phyloP scores from a whole-genome alignment of 1,140 invertebrate species.

The Amphibalanus amphitrite region DNA sequence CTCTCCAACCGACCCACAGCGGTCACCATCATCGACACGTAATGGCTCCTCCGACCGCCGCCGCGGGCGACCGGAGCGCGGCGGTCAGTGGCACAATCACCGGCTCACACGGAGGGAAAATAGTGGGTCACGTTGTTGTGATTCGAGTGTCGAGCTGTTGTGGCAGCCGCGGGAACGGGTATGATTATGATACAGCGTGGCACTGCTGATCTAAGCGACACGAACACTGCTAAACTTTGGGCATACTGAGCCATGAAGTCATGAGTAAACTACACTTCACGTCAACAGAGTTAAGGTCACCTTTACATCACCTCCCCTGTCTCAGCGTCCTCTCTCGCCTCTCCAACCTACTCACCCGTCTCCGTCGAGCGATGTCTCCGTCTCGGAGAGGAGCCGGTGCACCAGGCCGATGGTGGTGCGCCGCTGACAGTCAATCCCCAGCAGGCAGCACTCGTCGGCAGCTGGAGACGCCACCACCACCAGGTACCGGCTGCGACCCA shows the following conservation, averaged over 20 bases:
- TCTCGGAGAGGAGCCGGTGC: constrained; percentile 76
- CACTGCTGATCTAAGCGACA: background rate
- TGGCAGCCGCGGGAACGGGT: too few relatives aligned
- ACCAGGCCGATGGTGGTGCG: constrained; percentile 81
- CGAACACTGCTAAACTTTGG: too few relatives aligned
- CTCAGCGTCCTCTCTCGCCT: background rate
- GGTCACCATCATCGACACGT: too few relatives aligned
- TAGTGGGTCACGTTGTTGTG: too few relatives aligned
- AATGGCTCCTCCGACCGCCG: too few relatives aligned
- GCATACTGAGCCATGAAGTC: too few relatives aligned
- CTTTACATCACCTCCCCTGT: constrained; percentile 10
- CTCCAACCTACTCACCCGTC: constrained; percentile 57
- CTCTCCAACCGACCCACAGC: too few relatives aligned
- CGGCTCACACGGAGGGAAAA: too few relatives aligned
- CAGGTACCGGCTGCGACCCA: constrained; percentile 68
- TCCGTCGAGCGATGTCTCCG: constrained; percentile 80
- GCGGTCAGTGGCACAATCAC: too few relatives aligned
- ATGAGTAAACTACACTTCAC: constrained; percentile 7
- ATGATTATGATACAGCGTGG: too few relatives aligned
- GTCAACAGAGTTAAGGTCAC: constrained; percentile 27
- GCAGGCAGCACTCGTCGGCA: constrained; percentile 70
- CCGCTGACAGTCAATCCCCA: constrained; percentile 76
- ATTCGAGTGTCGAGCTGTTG: too few relatives aligned
- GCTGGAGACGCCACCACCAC: constrained; percentile 67
- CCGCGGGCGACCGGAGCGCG: too few relatives aligned